Percentiles rank a stretch among this genome's conserved stretches.
Conservation (phyloP, 2,113 vertebrate genomes). For the Semnopithecus entellus region DNA sequence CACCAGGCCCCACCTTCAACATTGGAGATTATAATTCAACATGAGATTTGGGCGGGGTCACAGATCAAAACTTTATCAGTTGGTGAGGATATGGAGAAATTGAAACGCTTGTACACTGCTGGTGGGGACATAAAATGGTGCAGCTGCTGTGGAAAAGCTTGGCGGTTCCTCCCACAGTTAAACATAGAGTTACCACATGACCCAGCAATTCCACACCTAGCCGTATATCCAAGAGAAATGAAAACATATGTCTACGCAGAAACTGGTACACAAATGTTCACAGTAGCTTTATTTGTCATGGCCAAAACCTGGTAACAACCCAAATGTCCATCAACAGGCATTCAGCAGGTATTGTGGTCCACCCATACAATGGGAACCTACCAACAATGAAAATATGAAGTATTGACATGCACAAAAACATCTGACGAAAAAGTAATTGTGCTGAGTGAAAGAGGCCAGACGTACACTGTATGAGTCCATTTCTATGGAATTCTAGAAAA, state of each 20-base stretch:
- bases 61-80: too few species aligned
- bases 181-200: neutral
- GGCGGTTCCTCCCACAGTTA: neutral
- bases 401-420: neutral
- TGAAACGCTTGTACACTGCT: neutral
- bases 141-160: neutral
- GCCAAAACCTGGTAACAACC: neutral
- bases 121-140: neutral
- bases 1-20: too few species aligned
- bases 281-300: constrained; percentile 34
- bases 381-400: neutral
- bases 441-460: neutral
- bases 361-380: neutral
- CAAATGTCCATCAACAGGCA: neutral
- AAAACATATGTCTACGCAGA: neutral
- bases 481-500: constrained; percentile 6
- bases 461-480: neutral
- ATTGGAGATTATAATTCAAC: too few species aligned
- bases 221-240: neutral
- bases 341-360: neutral
- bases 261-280: neutral
- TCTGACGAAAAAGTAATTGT: neutral
- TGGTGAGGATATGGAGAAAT: neutral
- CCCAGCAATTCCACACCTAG: neutral
- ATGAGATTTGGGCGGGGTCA: too few species aligned